These are phyloP conservation scores for Zoanthus sociatus DNA, from an alignment of 92 coral and sea anemone species.

Conservation along the genomic window DNA sequence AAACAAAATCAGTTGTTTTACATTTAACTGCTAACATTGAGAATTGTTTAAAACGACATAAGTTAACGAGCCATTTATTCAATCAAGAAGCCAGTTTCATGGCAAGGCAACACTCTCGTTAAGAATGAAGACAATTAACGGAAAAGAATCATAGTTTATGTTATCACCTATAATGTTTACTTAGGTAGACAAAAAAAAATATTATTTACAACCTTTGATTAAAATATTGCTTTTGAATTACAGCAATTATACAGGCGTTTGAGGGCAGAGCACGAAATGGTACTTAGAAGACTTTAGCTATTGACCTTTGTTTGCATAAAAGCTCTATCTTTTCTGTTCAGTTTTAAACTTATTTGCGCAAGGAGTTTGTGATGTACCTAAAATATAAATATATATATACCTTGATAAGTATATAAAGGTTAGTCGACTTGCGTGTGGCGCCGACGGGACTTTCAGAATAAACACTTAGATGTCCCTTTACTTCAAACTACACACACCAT, in stretches of 20 bases:
- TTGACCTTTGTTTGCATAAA: not conserved
- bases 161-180: constrained; percentile 26
- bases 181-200: constrained; percentile 29
- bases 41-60: not conserved
- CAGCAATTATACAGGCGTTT: not conserved
- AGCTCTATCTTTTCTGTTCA: not conserved
- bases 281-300: not conserved
- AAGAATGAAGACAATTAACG: constrained; percentile 21
- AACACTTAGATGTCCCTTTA: constrained; percentile 8
- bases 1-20: not conserved
- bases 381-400: not conserved
- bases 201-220: constrained; percentile 26
- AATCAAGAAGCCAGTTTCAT: constrained; percentile 24
- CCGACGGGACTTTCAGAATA: constrained; percentile 4
- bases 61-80: constrained; percentile 30
- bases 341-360: not conserved
- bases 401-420: not conserved
- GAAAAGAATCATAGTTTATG: constrained; percentile 2
- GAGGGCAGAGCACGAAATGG: constrained; percentile 26
- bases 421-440: constrained; percentile 35
- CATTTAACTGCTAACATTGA: constrained; percentile 2
- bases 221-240: constrained; percentile 35
- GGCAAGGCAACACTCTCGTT: constrained; percentile 26
- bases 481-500: not conserved
- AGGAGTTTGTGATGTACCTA: not conserved